Percentiles rank a stretch among this genome's conserved stretches.
phyloP scores from a whole-genome alignment of 1,140 invertebrate genomes.

The Eupristina koningsbergeri region DNA sequence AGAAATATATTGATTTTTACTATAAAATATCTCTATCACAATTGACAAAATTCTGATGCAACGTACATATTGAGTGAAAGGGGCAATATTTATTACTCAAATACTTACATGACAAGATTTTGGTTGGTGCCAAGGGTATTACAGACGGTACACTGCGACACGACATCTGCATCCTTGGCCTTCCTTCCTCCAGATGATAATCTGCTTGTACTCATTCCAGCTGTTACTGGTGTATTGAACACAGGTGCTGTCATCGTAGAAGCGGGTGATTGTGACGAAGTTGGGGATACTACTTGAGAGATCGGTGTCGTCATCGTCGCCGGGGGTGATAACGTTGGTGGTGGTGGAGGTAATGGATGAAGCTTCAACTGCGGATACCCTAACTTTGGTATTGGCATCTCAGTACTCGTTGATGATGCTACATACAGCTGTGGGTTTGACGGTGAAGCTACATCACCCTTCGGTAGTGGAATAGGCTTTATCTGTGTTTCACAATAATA shows the following conservation, averaged over 20 bases:
- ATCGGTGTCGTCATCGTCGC: background rate
- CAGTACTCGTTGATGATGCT: conserved; percentile 80
- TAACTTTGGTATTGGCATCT: conserved; percentile 74
- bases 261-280: conserved; percentile 21
- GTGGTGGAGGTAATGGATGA: conserved; percentile 68
- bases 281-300: background rate
- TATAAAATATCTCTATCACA: too few relatives aligned
- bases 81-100: too few relatives aligned
- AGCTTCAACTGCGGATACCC: conserved; percentile 55
- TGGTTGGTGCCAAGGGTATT: conserved; percentile 75
- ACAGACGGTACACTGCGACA: conserved; percentile 80
- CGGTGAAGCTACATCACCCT: conserved; percentile 77
- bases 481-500: conserved; percentile 74
- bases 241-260: background rate
- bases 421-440: conserved; percentile 81
- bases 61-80: too few relatives aligned
- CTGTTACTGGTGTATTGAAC: conserved; percentile 44
- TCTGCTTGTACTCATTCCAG: conserved; percentile 43
- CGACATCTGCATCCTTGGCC: conserved; percentile 68
- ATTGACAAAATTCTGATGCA: too few relatives aligned
- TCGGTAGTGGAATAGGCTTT: conserved; percentile 85
- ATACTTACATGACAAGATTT: conserved; percentile 80
- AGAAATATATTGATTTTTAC: too few relatives aligned
- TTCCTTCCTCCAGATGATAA: conserved; percentile 59
- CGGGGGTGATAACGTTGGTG: conserved; percentile 46